These are phyloP conservation scores for Kradibia gibbosae DNA, from an alignment of 1,140 invertebrate species.

Conservation along the genomic window DNA sequence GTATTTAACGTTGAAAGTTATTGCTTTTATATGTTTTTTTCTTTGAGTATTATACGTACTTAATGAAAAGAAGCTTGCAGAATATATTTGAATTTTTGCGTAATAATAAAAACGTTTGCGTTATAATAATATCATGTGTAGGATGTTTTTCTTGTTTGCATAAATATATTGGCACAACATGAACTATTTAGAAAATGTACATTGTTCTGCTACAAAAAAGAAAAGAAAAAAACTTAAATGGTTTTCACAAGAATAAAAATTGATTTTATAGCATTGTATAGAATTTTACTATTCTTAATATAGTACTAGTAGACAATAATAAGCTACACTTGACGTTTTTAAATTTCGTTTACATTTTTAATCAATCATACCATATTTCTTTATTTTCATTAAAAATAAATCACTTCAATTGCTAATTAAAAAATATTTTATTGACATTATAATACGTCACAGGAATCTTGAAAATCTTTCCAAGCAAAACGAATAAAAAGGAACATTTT, in stretches of 20 bases:
- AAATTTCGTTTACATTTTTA: conserved; percentile 2
- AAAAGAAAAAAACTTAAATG: not conserved
- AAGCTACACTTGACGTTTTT: not conserved
- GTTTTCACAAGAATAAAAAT: not conserved
- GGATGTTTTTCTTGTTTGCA: not conserved
- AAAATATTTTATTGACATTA: no score
- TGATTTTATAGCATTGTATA: not conserved
- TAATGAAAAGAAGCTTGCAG: not conserved
- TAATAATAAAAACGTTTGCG: not conserved
- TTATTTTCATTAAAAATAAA: not conserved
- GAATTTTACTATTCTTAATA: not conserved
- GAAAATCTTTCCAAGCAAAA: no score
- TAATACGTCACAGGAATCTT: not conserved
- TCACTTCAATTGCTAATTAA: not conserved
- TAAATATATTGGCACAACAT: not conserved
- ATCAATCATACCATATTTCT: not conserved
- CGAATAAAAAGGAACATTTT: no score
- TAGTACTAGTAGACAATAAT: not conserved
- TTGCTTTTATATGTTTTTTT: not conserved
- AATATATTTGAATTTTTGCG: not conserved
- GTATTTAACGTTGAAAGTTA: not conserved
- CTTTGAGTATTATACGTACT: not conserved
- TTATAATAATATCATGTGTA: not conserved
- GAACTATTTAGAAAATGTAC: not conserved
- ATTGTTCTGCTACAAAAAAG: not conserved